Evolutionary conservation across 2,113 vertebrate species (phyloP), one percentile per base, ranked within the genome.

Genomic region (Phrynosoma blainvillii): DNA sequence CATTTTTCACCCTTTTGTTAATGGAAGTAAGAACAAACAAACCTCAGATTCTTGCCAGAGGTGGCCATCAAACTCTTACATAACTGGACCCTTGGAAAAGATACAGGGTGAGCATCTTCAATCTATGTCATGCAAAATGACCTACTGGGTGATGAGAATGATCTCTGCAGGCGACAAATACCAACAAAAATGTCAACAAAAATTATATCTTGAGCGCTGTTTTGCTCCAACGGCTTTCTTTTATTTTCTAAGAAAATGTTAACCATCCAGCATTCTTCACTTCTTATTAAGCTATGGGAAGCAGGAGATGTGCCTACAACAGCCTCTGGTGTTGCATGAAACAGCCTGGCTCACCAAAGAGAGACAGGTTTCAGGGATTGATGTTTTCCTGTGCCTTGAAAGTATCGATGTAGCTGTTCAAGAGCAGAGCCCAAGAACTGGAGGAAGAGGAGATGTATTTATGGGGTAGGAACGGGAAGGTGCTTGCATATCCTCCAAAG

Each of bases 1-100:
- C 23, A 23, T 54, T 54, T 16, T 12, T 42, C 75, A 78, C 8
- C n/a, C 12, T 86, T 80, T 79, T 80, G 21, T n/a, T 40, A 40
- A 4, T 56, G 18, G 65, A 23, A 87, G 21, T 10, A 32, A 3
- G 70, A 78, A 23, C 32, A 74, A 84, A 75, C 83, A 25, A 32
- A 74, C 5, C 10, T 82, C 56, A 65, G 27, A 56, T 16, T 65
- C 59, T 77, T 3, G n/a, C 12, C 13, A 59, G 66, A 90, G 52
- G 16, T 56, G 56, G 12, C 20, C 13, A 59, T 40, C 52, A 10
- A 84, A 56, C n/a, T 79, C 25, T 12, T 68, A 52, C 62, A 66
- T n/a, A 54, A 21, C 56, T 0, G 0, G 52, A 6, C n/a, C n/a
- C 52, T 59, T 2, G 1, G 36, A 25, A 18, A 56, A 5, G 52